A percentile compares a stretch with the other conserved stretches of the same genome.
Conservation (phyloP, 2,888 invertebrate species). For the Drosophila helvetica region DNA sequence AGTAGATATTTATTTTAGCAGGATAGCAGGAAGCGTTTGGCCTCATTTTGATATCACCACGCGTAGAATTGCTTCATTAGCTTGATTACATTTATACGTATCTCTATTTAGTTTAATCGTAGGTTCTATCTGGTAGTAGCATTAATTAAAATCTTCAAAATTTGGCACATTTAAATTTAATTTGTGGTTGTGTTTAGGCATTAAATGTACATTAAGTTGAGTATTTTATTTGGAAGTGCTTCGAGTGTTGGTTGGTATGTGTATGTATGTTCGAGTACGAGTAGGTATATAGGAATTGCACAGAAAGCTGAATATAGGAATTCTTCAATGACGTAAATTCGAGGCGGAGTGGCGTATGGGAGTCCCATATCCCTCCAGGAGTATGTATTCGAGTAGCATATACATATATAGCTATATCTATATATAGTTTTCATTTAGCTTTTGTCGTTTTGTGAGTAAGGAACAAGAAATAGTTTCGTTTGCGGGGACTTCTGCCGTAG, state of each 20-base stretch:
- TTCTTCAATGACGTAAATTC: conserved; percentile 65
- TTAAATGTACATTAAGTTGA: conserved; percentile 61
- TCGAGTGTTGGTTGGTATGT: conserved; percentile 41
- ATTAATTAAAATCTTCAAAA: conserved; percentile 52
- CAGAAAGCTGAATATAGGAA: conserved; percentile 80
- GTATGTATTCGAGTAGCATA: conserved; percentile 49
- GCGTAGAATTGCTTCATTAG: conserved; percentile 69
- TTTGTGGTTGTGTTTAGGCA: conserved; percentile 47
- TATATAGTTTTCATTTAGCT: conserved; percentile 31
- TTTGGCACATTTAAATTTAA: conserved; percentile 80
- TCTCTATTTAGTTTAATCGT: conserved; percentile 28
- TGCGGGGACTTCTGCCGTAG: conserved; percentile 16
- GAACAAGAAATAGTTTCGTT: conserved; percentile 75
- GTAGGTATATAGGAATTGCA: conserved; percentile 73
- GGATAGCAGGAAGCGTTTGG: conserved; percentile 69
- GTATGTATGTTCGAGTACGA: neutral
- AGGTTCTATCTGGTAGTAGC: conserved; percentile 35
- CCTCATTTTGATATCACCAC: conserved; percentile 78
- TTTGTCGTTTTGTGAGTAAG: conserved; percentile 59
- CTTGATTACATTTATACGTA: conserved; percentile 61
- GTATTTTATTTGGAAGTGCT: conserved; percentile 77
- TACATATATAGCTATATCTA: conserved; percentile 29
- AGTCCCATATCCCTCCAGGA: conserved; percentile 30
- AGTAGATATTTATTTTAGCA: conserved; percentile 39
- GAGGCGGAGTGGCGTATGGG: conserved; percentile 37